phyloP scores from a whole-genome alignment of 2,888 invertebrate species.

The Autographa pulchrina region DNA sequence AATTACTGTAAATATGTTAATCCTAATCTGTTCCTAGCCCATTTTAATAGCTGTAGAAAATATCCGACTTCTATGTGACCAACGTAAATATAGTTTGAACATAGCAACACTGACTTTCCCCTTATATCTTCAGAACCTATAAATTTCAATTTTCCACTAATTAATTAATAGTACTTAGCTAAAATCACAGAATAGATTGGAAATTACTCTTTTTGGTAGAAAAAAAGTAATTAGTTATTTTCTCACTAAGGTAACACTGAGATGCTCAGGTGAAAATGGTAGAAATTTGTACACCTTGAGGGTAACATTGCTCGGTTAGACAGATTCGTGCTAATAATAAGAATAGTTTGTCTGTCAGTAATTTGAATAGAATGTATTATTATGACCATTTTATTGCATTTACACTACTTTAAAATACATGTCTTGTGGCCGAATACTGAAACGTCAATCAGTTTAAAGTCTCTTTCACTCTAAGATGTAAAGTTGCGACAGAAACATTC shows the following conservation, averaged over 20 bases:
- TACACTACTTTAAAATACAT: background rate
- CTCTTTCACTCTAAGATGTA: too few relatives aligned
- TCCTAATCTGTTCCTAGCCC: background rate
- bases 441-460: too few relatives aligned
- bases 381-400: conserved; percentile 42
- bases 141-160: conserved; percentile 47
- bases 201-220: conserved; percentile 65
- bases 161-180: conserved; percentile 59
- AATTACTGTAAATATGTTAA: background rate
- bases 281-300: conserved; percentile 59
- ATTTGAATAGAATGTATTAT: conserved; percentile 41
- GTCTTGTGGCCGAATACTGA: background rate
- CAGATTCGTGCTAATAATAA: conserved; percentile 56
- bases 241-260: conserved; percentile 62
- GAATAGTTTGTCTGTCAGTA: conserved; percentile 53
- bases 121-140: conserved; percentile 41
- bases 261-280: conserved; percentile 61
- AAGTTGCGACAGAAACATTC: too few relatives aligned
- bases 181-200: conserved; percentile 57
- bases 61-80: conserved; percentile 19
- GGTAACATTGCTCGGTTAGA: conserved; percentile 67
- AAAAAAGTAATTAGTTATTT: conserved; percentile 63
- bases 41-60: background rate
- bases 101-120: conserved; percentile 63
- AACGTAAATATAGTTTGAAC: conserved; percentile 38